Percentiles rank a stretch among this genome's conserved stretches.
phyloP scores from a whole-genome alignment of 2,113 vertebrate species.

The Desmodus rotundus region DNA sequence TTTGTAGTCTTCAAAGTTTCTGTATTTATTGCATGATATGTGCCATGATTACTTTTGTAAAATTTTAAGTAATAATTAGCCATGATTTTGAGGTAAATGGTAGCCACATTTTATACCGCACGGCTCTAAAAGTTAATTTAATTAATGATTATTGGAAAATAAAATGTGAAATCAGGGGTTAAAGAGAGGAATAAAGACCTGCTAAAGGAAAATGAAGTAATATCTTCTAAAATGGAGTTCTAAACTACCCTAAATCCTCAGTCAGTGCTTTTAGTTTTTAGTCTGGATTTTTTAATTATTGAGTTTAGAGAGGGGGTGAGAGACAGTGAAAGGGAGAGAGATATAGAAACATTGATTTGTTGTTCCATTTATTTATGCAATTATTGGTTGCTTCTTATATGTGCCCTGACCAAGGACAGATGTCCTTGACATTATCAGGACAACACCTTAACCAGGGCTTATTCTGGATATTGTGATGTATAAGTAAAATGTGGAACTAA shows the following conservation, averaged over 20 bases:
- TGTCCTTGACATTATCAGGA: no score
- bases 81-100: not conserved
- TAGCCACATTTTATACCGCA: not conserved
- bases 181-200: not conserved
- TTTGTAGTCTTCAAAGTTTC: not conserved
- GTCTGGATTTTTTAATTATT: not conserved
- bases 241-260: not conserved
- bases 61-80: not conserved
- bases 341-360: not conserved
- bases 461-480: not conserved
- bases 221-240: not conserved
- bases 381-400: no score
- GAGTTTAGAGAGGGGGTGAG: not conserved
- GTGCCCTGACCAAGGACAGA: no score
- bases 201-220: not conserved
- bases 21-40: not conserved
- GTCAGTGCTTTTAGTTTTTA: not conserved
- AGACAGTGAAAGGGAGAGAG: not conserved
- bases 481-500: not conserved
- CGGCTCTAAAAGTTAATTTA: not conserved
- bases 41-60: not conserved
- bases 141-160: not conserved
- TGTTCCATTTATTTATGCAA: no score
- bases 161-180: not conserved
- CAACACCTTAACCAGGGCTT: no score